Percentiles rank a stretch among this genome's conserved stretches.
These are phyloP conservation scores for Sinocyclocheilus maitianheensis DNA, from an alignment of 2,113 vertebrate genomes.

Conservation along the genomic window DNA sequence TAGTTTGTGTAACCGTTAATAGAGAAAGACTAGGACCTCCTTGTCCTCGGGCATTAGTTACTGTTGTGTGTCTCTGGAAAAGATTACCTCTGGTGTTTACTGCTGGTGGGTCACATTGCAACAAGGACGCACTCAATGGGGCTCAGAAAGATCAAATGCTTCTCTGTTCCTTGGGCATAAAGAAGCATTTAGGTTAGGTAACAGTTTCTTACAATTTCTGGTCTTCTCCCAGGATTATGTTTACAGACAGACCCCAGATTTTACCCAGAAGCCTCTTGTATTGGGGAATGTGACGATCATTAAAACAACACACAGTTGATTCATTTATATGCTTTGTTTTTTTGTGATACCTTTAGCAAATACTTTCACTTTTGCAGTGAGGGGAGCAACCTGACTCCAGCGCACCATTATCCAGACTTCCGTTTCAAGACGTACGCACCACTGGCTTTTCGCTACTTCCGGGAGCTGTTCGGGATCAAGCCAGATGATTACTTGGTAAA, in stretches of 20 bases:
- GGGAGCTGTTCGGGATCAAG: slow-evolving; percentile 98
- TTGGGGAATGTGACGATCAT: slow-evolving; percentile 2
- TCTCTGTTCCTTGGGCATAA: slow-evolving; percentile 39
- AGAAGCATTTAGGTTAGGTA: slow-evolving; percentile 33
- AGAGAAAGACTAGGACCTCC: slow-evolving; percentile 34
- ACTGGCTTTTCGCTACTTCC: slow-evolving; percentile 96
- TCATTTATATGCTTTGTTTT: background rate
- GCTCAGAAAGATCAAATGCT: slow-evolving; percentile 43
- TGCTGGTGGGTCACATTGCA: slow-evolving; percentile 35
- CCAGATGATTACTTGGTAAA: slow-evolving; percentile 98
- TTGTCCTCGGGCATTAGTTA: slow-evolving; percentile 37
- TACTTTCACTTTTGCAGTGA: slow-evolving; percentile 74
- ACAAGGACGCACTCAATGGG: slow-evolving; percentile 36
- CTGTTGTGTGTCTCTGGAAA: slow-evolving; percentile 12
- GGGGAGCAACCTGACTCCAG: slow-evolving; percentile 97
- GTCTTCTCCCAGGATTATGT: slow-evolving; percentile 22
- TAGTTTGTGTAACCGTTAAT: too few relatives aligned
- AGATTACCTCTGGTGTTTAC: slow-evolving; percentile 35
- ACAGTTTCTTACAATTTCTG: slow-evolving; percentile 34
- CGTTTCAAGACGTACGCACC: slow-evolving; percentile 98
- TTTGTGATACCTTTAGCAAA: too few relatives aligned
- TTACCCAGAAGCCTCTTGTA: background rate
- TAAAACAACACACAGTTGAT: background rate
- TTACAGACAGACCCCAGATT: background rate
- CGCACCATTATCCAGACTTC: slow-evolving; percentile 98